Conservation (phyloP, 2,113 vertebrate genomes). For the Hemichromis elongatus region DNA sequence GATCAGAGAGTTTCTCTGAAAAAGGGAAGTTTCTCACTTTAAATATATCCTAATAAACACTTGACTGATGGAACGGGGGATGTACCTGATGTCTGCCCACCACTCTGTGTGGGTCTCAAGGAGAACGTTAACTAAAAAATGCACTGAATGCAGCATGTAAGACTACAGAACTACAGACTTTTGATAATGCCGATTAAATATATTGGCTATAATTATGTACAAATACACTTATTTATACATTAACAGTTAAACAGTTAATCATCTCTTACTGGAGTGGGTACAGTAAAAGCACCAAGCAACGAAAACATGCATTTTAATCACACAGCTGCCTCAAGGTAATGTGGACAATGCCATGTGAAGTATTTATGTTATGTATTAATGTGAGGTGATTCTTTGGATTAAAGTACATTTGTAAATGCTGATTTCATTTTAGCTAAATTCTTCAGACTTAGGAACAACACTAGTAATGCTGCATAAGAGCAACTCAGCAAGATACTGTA, state of each 20-base stretch:
- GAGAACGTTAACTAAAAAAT: conserved; percentile 2
- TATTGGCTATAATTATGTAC: not conserved
- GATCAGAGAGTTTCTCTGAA: conserved; percentile 6
- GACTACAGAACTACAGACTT: not conserved
- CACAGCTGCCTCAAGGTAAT: not conserved
- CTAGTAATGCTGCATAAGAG: not conserved
- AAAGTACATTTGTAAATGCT: not conserved
- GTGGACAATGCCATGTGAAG: not conserved
- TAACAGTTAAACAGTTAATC: not conserved
- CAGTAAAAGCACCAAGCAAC: not conserved
- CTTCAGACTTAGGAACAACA: not conserved
- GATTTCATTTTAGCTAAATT: not conserved
- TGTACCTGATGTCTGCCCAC: not conserved
- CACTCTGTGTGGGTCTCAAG: not conserved
- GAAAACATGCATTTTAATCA: not conserved
- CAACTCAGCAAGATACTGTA: not conserved
- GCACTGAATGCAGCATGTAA: not conserved
- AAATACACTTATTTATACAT: conserved; percentile 9
- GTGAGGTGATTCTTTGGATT: not conserved
- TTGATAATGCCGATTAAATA: not conserved
- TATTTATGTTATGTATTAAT: not conserved
- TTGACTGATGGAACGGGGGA: conserved; percentile 22
- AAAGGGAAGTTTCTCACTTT: not conserved
- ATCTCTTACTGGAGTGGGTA: not conserved
- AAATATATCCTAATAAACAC: not conserved